Conservation (phyloP, 2,888 invertebrate species). For the Xestia rhomboidea region DNA sequence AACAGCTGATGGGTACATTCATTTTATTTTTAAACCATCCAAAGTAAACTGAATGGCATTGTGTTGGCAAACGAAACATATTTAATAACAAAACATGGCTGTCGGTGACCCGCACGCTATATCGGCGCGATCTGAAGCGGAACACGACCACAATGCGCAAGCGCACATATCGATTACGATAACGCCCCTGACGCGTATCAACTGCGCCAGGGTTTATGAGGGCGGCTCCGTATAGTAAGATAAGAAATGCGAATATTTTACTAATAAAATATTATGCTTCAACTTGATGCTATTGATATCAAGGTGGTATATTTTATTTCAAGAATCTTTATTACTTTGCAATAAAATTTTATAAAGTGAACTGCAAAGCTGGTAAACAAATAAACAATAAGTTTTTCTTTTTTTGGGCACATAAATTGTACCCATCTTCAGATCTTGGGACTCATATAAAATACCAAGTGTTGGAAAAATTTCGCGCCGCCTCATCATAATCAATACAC, state of each 20-base stretch:
- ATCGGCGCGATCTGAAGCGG: constrained; percentile 69
- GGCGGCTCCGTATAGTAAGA: constrained; percentile 55
- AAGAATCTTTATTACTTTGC: background rate
- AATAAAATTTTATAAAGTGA: constrained; percentile 6
- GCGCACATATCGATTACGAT: constrained; percentile 71
- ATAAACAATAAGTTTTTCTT: constrained; percentile 13
- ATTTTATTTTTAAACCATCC: constrained; percentile 30
- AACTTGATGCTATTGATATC: constrained; percentile 17
- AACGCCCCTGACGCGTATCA: constrained; percentile 71
- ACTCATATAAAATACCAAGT: constrained; percentile 5
- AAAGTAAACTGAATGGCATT: constrained; percentile 27
- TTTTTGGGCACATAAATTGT: constrained; percentile 13
- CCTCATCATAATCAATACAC: constrained; percentile 48
- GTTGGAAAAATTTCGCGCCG: constrained; percentile 22
- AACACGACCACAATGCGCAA: constrained; percentile 68
- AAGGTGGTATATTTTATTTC: constrained; percentile 12
- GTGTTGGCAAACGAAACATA: constrained; percentile 41
- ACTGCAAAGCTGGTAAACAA: constrained; percentile 11
- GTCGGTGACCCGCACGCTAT: constrained; percentile 63
- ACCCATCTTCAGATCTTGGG: constrained; percentile 12
- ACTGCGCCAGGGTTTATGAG: constrained; percentile 64
- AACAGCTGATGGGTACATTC: constrained; percentile 41
- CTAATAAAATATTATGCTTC: constrained; percentile 40
- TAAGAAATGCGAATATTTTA: constrained; percentile 57
- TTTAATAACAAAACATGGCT: constrained; percentile 60